Evolutionary conservation across 2,888 invertebrate species (phyloP), one percentile per base, ranked within the genome.

Genomic region (Notodonta dromedarius): DNA sequence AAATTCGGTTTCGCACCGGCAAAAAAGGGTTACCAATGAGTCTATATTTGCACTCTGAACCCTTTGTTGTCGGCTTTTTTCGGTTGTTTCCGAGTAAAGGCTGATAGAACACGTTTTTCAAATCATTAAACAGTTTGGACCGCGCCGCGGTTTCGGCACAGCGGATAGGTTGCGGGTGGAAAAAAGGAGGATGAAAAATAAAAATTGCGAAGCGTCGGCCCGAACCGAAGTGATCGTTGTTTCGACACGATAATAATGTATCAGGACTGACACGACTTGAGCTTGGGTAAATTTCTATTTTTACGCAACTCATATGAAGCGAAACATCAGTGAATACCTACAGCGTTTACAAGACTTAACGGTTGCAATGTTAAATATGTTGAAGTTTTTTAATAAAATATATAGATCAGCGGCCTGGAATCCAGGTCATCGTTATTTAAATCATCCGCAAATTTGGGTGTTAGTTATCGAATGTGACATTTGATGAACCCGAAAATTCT

Each of bases 71-170:
- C 86, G 87, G 88, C 87, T 90, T 92, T 93, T 93, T 92, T 90
- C 91, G 91, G 90, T 91, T 91, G 92, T 91, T 91, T 88, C 93
- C 89, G 89, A 85, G 88, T 88, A 90, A 89, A 92, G 88, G 90
- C 92, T 92, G 93, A 93, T 93, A 93, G 92, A 93, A 93, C 93
- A 93, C 93, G 93, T 93, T 93, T 92, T 93, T 93, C 93, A 92
- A 93, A 93, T 93, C 93, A 92, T 93, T 93, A 93, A 93, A 92
- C 93, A 91, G 93, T 93, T 92, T 91, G 88, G 89, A 89, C 88
- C 91, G 88, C 85, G 78, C 71, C 88, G 87, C 85, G 88, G 89
- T 87, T 75, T 56, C 76, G 87, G 82, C 84, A 86, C 88, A 87
- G 84, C 40, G 84, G 85, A 85, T 82, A 80, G 85, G 84, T 79